Conservation (phyloP, 1,140 invertebrate species). For the Pseudomyrmex flavicornis region DNA sequence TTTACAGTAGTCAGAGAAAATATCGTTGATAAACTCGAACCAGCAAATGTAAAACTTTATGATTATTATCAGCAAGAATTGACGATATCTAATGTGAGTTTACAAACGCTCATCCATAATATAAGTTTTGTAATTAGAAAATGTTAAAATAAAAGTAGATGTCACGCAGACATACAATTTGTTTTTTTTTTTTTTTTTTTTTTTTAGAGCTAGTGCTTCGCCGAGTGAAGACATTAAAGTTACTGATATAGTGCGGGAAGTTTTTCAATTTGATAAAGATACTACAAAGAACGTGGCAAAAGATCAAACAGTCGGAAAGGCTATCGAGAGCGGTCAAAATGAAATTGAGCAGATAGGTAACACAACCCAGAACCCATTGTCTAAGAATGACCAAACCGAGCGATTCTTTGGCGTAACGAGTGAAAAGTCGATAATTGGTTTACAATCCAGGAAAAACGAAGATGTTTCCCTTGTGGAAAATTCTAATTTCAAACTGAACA, state of each 20-base stretch:
- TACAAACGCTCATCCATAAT: not conserved
- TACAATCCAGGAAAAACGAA: conserved; percentile 12
- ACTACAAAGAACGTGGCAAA: conserved; percentile 16
- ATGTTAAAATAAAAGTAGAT: not conserved
- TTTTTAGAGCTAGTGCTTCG: conserved; percentile 78
- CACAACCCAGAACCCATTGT: not conserved
- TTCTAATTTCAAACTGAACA: conserved; percentile 33
- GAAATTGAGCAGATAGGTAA: conserved; percentile 45
- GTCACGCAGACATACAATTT: not conserved
- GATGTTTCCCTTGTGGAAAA: conserved; percentile 41
- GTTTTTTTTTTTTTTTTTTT: not conserved
- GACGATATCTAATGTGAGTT: conserved; percentile 78
- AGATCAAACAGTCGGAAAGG: conserved; percentile 1
- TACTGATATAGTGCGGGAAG: conserved; percentile 68
- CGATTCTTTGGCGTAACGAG: not conserved
- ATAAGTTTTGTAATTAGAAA: too few relatives aligned
- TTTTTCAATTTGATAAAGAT: conserved; percentile 35
- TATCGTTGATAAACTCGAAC: conserved; percentile 84
- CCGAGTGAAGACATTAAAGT: conserved; percentile 67
- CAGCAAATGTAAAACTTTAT: conserved; percentile 88
- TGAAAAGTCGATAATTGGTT: not conserved
- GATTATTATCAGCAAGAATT: conserved; percentile 90
- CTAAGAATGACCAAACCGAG: not conserved
- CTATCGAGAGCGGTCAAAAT: not conserved
- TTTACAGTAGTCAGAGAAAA: conserved; percentile 83